These are phyloP conservation scores for Tipula vernalis DNA, from an alignment of 2,888 invertebrate genomes.

Conservation along the genomic window DNA sequence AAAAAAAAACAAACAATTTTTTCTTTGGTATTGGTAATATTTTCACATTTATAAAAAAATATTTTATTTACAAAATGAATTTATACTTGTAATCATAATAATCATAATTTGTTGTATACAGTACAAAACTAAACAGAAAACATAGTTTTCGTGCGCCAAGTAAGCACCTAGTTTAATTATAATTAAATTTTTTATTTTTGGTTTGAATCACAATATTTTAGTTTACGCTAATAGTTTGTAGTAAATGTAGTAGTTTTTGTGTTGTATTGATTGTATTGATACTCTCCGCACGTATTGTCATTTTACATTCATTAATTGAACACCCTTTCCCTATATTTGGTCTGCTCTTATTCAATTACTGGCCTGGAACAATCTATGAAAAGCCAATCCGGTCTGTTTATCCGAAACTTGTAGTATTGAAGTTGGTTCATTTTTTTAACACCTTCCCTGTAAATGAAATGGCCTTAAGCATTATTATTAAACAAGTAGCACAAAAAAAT, in stretches of 20 bases:
- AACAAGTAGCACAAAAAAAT: neutral
- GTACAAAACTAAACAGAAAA: neutral
- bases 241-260: neutral
- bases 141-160: neutral
- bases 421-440: neutral
- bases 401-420: neutral
- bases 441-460: neutral
- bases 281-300: neutral
- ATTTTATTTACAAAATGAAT: slow-evolving; percentile 4
- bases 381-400: neutral
- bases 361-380: neutral
- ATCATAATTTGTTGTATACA: neutral
- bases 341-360: neutral
- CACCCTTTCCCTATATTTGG: neutral
- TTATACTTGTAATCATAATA: neutral
- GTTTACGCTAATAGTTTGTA: neutral
- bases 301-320: neutral
- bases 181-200: neutral
- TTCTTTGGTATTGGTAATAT: neutral
- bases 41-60: neutral
- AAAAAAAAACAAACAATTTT: neutral
- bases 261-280: neutral
- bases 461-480: neutral
- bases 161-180: neutral
- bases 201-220: neutral